phyloP scores from a whole-genome alignment of 1,140 invertebrate genomes.

The Medauroidea extradentata region DNA sequence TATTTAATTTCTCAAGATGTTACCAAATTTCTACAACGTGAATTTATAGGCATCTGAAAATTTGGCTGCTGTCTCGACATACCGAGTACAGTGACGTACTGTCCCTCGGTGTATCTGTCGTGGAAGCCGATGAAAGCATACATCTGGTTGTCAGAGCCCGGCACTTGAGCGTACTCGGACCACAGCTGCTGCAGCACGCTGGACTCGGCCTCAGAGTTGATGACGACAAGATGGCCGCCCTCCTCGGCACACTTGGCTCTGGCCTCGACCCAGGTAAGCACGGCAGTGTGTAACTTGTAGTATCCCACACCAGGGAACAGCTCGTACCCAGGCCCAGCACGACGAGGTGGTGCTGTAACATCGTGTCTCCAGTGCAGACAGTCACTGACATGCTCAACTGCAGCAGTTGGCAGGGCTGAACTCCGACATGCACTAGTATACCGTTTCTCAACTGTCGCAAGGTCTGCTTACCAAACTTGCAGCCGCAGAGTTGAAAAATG shows the following conservation, averaged over 20 bases:
- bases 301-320: constrained; percentile 28
- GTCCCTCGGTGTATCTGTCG: constrained; percentile 10
- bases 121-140: constrained; percentile 14
- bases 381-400: no score
- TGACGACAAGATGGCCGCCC: constrained; percentile 41
- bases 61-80: no score
- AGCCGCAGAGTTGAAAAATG: no score
- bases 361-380: no score
- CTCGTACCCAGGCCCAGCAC: not conserved
- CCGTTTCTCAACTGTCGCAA: no score
- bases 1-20: no score
- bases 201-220: constrained; percentile 38
- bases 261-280: constrained; percentile 39
- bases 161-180: not conserved
- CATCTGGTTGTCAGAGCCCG: not conserved
- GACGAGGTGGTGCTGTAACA: not conserved
- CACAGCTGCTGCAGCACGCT: not conserved
- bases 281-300: constrained; percentile 40
- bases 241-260: constrained; percentile 40
- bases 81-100: constrained; percentile 20
- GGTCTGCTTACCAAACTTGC: no score
- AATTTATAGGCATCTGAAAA: no score
- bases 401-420: no score
- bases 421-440: no score
- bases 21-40: no score